A percentile compares a stretch with the other conserved stretches of the same genome.
These are phyloP conservation scores for Dexiosoma caninum DNA, from an alignment of 2,888 invertebrate species.

Conservation along the genomic window DNA sequence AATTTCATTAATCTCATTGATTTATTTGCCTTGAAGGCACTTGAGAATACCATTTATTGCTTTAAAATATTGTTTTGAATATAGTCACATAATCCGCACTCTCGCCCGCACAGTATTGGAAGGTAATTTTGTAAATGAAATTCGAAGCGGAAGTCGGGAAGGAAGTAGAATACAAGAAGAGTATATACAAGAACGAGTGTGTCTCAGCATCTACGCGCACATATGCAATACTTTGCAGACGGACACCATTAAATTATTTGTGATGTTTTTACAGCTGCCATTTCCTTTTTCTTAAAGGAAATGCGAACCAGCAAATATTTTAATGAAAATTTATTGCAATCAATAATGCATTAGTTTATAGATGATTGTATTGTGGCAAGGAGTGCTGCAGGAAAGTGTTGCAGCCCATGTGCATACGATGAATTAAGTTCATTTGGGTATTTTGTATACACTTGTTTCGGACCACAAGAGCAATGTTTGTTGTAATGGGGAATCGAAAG, in stretches of 20 bases:
- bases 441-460: conserved; percentile 25
- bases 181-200: no score
- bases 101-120: not conserved
- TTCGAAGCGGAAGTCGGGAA: conserved; percentile 40
- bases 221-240: not conserved
- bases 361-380: not conserved
- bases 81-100: not conserved
- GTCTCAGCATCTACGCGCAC: not conserved
- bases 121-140: not conserved
- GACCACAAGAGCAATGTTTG: conserved; percentile 7
- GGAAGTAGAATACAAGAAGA: conserved; percentile 16
- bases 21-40: conserved; percentile 14
- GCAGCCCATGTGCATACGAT: not conserved
- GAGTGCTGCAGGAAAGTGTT: conserved; percentile 8
- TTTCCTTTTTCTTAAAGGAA: conserved; percentile 34
- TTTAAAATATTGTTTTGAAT: no score
- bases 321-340: conserved; percentile 22
- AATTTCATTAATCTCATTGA: not conserved
- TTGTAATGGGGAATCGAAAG: conserved; percentile 27
- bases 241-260: not conserved
- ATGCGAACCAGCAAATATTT: not conserved
- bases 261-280: conserved; percentile 43
- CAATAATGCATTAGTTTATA: conserved; percentile 21
- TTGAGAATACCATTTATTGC: conserved; percentile 20
- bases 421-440: not conserved